Evolutionary conservation across 2,797 vertebrate species (phyloP).

Genomic region (Naso thynnoides): DNA sequence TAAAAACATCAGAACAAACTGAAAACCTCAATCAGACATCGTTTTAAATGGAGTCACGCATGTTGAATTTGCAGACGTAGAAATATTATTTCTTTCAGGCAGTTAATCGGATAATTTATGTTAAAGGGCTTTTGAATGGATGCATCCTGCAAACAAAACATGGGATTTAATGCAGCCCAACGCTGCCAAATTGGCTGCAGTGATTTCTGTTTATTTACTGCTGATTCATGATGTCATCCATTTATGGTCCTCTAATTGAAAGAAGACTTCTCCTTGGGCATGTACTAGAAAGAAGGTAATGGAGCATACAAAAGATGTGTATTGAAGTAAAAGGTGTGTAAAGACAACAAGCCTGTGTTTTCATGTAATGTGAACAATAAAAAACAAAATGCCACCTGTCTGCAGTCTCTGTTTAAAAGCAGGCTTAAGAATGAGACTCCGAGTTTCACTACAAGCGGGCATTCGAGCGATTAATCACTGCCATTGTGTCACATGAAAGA

Average conservation of each 20-base stretch:
- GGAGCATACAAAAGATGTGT: conserved; percentile 12
- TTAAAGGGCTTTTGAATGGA: conserved; percentile 1
- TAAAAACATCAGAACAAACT: background rate
- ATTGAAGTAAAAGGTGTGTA: conserved; percentile 10
- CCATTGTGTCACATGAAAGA: conserved; percentile 67
- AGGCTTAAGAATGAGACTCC: conserved; percentile 23
- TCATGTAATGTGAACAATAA: conserved; percentile 31
- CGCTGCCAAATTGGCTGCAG: no score
- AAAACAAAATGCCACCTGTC: conserved; percentile 26
- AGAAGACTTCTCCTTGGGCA: background rate
- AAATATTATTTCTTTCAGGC: conserved; percentile 1
- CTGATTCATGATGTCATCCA: background rate
- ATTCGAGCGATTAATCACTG: conserved; percentile 55
- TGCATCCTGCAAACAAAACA: background rate
- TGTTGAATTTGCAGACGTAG: background rate
- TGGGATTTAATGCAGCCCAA: background rate
- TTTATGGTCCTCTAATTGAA: conserved; percentile 3
- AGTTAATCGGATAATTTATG: conserved; percentile 11
- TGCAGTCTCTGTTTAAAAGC: conserved; percentile 16
- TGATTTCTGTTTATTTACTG: conserved; percentile 10
- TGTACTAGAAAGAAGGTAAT: conserved; percentile 15
- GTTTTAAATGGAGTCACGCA: background rate
- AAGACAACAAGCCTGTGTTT: conserved; percentile 37
- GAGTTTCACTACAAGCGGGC: conserved; percentile 49
- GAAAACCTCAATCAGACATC: background rate